Conservation (phyloP, 2,113 vertebrate genomes). For the Parotia lawesii region DNA sequence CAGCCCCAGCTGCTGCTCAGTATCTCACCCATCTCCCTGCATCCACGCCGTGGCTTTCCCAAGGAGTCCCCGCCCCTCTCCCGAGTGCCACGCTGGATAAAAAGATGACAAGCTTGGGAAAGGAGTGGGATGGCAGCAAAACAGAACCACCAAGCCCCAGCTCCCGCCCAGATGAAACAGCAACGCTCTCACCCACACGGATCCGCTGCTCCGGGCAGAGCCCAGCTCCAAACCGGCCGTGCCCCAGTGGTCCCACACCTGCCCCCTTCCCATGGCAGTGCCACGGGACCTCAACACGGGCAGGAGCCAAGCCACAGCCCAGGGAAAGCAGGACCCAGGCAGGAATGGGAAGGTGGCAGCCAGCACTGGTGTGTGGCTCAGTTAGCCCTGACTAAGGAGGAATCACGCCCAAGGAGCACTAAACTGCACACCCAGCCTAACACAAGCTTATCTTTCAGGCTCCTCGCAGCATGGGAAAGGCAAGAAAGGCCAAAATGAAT, state of each 20-base stretch:
- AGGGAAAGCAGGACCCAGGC: not conserved
- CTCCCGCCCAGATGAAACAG: not conserved
- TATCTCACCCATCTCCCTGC: not conserved
- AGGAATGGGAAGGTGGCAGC: not conserved
- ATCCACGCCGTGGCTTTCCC: not conserved
- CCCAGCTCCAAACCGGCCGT: not conserved
- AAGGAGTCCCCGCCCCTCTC: not conserved
- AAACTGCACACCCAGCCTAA: not conserved
- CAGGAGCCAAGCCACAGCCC: not conserved
- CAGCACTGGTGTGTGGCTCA: not conserved
- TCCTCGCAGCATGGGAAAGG: not conserved
- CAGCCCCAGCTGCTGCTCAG: not conserved
- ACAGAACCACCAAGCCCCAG: not conserved
- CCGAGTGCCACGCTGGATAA: not conserved
- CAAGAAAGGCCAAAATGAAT: slow-evolving; percentile 38
- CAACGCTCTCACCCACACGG: not conserved
- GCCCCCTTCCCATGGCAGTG: not conserved
- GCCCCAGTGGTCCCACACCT: not conserved
- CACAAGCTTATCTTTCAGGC: not conserved
- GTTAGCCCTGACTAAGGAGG: not conserved
- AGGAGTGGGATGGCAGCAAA: slow-evolving; percentile 45
- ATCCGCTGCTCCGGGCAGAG: not conserved
- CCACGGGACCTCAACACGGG: not conserved
- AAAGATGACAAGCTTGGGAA: slow-evolving; percentile 39
- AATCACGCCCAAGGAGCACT: not conserved